phyloP scores from a whole-genome alignment of 1,140 invertebrate species.

The Habropoda laboriosa region DNA sequence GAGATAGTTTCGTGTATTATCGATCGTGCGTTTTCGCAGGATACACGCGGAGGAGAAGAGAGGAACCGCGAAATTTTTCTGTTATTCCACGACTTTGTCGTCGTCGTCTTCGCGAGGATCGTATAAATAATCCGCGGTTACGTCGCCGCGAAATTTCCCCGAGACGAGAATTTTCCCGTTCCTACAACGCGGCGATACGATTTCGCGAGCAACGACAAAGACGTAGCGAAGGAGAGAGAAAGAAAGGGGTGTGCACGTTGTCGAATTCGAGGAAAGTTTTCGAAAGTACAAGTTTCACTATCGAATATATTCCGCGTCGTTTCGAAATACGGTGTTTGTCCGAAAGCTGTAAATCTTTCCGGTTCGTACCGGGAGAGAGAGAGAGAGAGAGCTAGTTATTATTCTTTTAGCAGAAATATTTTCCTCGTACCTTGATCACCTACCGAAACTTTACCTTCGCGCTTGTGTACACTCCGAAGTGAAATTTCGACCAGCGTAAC shows the following conservation, averaged over 20 bases:
- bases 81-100: not conserved
- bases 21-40: not conserved
- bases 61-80: not conserved
- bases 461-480: too few relatives aligned
- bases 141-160: not conserved
- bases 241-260: not conserved
- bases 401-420: not conserved
- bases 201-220: slow-evolving; percentile 6
- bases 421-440: not conserved
- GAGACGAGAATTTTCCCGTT: slow-evolving; percentile 28
- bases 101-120: not conserved
- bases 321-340: slow-evolving; percentile 1
- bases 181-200: slow-evolving; percentile 20
- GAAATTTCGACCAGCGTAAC: too few relatives aligned
- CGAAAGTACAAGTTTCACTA: slow-evolving; percentile 3
- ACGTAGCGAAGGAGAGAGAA: too few relatives aligned
- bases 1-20: slow-evolving; percentile 13
- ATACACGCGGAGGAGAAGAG: not conserved
- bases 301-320: not conserved
- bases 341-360: slow-evolving; percentile 1
- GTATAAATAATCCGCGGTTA: not conserved
- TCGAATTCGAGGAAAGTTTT: not conserved
- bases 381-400: too few relatives aligned
- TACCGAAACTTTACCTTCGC: slow-evolving; percentile 3
- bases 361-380: too few relatives aligned